Base-by-base conservation (phyloP, 1,140 invertebrate genomes). In the Rhysida immarginata region DNA sequence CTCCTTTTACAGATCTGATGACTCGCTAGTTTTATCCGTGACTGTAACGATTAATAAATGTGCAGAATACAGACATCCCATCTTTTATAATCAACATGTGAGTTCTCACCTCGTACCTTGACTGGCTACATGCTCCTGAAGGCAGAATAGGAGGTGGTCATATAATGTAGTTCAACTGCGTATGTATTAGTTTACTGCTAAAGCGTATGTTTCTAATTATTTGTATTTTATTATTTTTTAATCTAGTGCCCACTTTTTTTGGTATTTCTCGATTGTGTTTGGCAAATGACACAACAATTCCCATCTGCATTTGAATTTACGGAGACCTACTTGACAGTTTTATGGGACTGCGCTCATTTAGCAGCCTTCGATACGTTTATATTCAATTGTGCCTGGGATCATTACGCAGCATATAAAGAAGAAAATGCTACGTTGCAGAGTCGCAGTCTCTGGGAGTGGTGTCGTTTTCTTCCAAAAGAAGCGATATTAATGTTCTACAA, bases 291-390 rank as follows among this genome's bases (percentile, higher is more conserved):
- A 56, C 80, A 83, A 63, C 91, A 96, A 73, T 91, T 84, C 71
- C 89, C 89, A 11, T 74, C 81, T 1, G 77, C 82, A 54, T 95
- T 96, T 70, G 86, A 94, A 71, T 93, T 93, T 71, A 87, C 87
- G 2, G 88, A 95, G 72, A 89, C 85, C 0, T 94, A 93, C 71
- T 77, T 97, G 43, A 90, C 86, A 3, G 84, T 85, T 0, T 66
- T 96, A 2, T 95, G 90, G 88, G 92, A 97, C 71, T 79, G 82
- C 18, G 78, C 80, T 42, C 84, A 87, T 62, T 78, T 90, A 61
- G 85, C 88, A 26, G 75, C 93, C 27, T 94, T 93, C 66, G 87
- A 92, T 58, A 94, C 87, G 20, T 95, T 95, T 74, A 77, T 94
- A 18, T 95, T 94, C 65, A 89, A 93, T 66, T 85, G 63, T 55